Conservation (phyloP, 2,113 vertebrate genomes). For the Cottus gobio region DNA sequence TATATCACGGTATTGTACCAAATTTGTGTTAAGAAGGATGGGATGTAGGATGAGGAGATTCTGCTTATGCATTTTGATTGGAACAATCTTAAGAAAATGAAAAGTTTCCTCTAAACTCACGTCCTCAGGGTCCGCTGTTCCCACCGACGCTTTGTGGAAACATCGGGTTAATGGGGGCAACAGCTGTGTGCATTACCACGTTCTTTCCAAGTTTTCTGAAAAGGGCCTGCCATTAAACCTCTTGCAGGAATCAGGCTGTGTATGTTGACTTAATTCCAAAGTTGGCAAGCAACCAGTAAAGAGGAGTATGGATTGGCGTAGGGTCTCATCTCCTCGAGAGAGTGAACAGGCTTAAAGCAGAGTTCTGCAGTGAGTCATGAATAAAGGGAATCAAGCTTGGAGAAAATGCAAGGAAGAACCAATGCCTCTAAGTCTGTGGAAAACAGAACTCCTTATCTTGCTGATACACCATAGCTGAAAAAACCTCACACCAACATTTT, state of each 20-base stretch:
- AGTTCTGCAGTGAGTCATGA: conserved; percentile 5
- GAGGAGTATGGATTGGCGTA: background rate
- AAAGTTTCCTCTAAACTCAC: background rate
- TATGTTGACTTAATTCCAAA: background rate
- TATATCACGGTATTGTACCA: too few species aligned
- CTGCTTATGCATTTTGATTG: background rate
- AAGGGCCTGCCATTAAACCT: conserved; percentile 10
- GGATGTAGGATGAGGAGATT: background rate
- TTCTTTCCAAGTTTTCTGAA: conserved; percentile 38
- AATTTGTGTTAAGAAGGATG: background rate
- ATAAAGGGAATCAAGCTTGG: background rate
- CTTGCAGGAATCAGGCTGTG: conserved; percentile 15
- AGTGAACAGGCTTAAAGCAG: background rate
- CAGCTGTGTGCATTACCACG: conserved; percentile 50
- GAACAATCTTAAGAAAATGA: background rate
- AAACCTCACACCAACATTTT: background rate
- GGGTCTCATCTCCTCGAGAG: background rate
- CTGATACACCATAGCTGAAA: background rate
- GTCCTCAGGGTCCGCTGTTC: conserved; percentile 30
- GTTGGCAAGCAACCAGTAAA: background rate
- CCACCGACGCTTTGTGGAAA: conserved; percentile 7
- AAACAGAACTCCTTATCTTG: background rate
- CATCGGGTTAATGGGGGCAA: conserved; percentile 32
- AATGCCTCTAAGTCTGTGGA: background rate
- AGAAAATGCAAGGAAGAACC: background rate